These are phyloP conservation scores for Drosophila falleni DNA, from an alignment of 2,888 invertebrate species.

Conservation along the genomic window DNA sequence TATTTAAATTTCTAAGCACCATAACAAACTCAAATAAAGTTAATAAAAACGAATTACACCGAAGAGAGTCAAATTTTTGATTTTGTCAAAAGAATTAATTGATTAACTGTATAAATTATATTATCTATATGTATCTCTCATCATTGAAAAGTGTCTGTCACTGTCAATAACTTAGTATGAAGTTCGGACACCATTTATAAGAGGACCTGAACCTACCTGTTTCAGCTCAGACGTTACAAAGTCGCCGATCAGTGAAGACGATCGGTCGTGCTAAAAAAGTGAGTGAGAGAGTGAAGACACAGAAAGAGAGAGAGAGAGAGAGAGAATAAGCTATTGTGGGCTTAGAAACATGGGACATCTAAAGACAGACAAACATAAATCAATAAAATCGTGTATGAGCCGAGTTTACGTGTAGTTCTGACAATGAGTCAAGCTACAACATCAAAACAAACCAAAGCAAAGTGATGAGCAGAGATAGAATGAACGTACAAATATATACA, in stretches of 20 bases:
- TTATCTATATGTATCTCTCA: conserved; percentile 16
- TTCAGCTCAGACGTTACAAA: conserved; percentile 73
- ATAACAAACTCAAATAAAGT: background rate
- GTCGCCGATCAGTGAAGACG: conserved; percentile 69
- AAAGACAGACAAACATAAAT: conserved; percentile 12
- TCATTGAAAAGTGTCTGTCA: conserved; percentile 57
- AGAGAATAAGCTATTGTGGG: background rate
- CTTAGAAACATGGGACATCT: conserved; percentile 16
- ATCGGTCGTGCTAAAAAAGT: conserved; percentile 34
- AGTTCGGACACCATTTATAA: conserved; percentile 69
- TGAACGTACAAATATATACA: background rate
- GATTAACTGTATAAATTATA: background rate
- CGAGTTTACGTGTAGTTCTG: conserved; percentile 26
- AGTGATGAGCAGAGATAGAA: conserved; percentile 25
- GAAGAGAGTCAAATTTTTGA: background rate
- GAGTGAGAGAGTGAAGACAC: conserved; percentile 18
- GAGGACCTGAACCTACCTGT: conserved; percentile 73
- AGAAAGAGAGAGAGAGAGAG: conserved; percentile 1
- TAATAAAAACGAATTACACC: background rate
- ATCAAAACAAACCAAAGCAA: conserved; percentile 27
- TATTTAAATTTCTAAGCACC: background rate
- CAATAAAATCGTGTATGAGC: conserved; percentile 22
- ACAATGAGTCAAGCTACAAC: conserved; percentile 15
- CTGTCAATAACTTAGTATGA: conserved; percentile 20
- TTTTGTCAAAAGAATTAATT: background rate